Base-by-base conservation (phyloP, 2,797 vertebrate genomes). In the Pteropus rufus region DNA sequence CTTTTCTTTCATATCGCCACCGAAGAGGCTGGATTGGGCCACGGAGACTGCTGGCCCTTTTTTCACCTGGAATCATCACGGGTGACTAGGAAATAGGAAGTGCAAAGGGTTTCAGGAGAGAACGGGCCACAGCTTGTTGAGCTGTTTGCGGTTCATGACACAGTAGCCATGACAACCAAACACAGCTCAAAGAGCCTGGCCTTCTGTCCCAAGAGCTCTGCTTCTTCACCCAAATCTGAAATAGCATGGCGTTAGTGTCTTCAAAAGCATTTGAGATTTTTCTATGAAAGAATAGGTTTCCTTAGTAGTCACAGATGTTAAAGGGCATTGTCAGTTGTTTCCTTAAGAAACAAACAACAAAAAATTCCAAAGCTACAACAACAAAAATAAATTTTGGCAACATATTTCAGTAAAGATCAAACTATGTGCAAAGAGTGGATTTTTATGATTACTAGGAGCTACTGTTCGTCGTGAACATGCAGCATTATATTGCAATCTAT, bases 401-500 rank as follows among this genome's bases (percentile, higher is more conserved):
- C 97, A 83, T 96, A 98, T 97, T 95, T 97, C 98, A 97, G 89
- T 91, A 96, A 98, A 97, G 97, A 96, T 84, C 93, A 97, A 98
- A 96, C 97, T 98, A 96, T 97, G 97, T 98, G 96, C 98, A 98
- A 98, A 98, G 94, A 98, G 97, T 97, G 97, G 97, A 97, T 98
- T 98, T 98, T 97, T 88, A 64, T 60, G 95, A 97, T 96, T 92
- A 96, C 94, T 94, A 97, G 98, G 97, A 98, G 98, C 98, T 98
- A 97, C 98, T 93, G 98, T 98, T 98, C 72, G 0, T 19, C 76
- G 87, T 60, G 97, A 98, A 96, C 98, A 97, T 96, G 97, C 98
- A 98, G 98, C 98, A 93, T 97, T 97, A 96, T 98, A 98, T 98
- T 98, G 98, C 98, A 90, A 98, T 97, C 98, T 96, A 97, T 89